phyloP scores from a whole-genome alignment of 2,888 invertebrate species.

The Patella ulyssiponensis region DNA sequence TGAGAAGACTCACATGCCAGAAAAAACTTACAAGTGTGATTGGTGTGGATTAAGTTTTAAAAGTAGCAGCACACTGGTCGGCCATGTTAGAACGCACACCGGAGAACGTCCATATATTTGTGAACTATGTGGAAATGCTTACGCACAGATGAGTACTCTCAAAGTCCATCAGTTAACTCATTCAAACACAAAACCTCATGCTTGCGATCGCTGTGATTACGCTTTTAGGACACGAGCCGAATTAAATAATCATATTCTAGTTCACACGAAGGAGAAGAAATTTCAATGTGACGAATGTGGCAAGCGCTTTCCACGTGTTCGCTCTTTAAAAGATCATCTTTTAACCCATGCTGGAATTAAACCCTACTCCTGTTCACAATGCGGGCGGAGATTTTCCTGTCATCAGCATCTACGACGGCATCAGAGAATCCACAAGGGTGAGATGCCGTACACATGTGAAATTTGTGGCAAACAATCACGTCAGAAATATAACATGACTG shows the following conservation, averaged over 20 bases:
- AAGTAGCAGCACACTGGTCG: not conserved
- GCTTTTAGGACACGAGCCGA: not conserved
- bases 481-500: constrained; percentile 6
- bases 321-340: not conserved
- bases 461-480: constrained; percentile 5
- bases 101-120: not conserved
- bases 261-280: constrained; percentile 1
- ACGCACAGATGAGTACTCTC: not conserved
- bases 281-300: constrained; percentile 1
- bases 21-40: not conserved
- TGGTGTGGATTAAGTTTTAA: not conserved
- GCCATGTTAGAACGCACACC: not conserved
- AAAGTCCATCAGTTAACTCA: not conserved
- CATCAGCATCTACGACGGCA: not conserved
- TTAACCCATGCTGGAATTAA: constrained; percentile 1
- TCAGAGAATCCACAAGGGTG: not conserved
- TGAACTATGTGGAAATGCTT: not conserved
- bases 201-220: constrained; percentile 1
- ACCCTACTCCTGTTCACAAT: not conserved
- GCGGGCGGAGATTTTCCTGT: not conserved
- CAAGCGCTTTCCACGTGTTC: constrained; percentile 1
- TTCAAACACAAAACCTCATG: not conserved
- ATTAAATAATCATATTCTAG: not conserved
- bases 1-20: not conserved
- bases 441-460: constrained; percentile 4